Conservation (phyloP, 2,113 vertebrate species). For the Xerus inauris region DNA sequence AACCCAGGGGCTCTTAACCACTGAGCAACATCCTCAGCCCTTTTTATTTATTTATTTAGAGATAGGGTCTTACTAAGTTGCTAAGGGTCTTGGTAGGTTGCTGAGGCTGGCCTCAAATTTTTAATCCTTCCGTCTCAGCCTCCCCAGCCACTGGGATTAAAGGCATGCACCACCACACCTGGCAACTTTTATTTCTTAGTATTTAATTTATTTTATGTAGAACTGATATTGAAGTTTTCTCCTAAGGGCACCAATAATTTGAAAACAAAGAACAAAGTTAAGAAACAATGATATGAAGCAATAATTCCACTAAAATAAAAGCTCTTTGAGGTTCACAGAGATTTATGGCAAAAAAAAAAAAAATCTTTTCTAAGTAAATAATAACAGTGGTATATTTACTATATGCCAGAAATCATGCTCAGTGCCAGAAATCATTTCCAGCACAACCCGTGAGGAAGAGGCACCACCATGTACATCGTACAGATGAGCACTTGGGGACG, state of each 20-base stretch:
- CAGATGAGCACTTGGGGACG: not conserved
- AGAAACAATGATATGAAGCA: not conserved
- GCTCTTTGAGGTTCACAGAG: not conserved
- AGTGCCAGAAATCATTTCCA: too few relatives aligned
- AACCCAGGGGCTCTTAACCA: not conserved
- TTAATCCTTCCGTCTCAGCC: too few relatives aligned
- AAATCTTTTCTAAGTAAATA: not conserved
- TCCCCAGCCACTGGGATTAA: too few relatives aligned
- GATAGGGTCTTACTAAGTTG: too few relatives aligned
- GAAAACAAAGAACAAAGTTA: not conserved
- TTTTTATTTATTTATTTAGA: too few relatives aligned
- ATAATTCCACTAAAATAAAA: not conserved
- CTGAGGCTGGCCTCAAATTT: too few relatives aligned
- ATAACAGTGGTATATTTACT: not conserved
- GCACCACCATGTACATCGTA: not conserved
- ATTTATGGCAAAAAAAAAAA: not conserved
- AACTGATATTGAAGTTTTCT: not conserved
- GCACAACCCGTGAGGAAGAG: not conserved
- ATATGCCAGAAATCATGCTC: too few relatives aligned
- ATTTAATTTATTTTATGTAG: not conserved
- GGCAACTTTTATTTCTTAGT: not conserved
- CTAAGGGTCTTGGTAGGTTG: too few relatives aligned
- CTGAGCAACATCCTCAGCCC: too few relatives aligned
- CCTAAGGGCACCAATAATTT: not conserved
- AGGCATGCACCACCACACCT: too few relatives aligned